Base-by-base conservation (phyloP, 2,797 vertebrate genomes). In the Oryzias sinensis region DNA sequence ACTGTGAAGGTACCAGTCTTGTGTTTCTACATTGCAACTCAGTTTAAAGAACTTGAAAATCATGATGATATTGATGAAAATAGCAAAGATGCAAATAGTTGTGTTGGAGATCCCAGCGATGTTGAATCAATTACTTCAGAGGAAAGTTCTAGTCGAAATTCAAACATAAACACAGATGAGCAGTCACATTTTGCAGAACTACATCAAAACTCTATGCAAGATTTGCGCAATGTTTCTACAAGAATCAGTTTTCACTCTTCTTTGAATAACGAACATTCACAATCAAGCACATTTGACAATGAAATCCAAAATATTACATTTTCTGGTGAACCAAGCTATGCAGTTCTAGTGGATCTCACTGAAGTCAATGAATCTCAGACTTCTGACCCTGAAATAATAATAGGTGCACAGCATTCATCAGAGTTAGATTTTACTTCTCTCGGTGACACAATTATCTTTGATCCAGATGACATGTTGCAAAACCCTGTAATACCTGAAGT, bases 401-500 rank as follows among this genome's bases (percentile, higher is more conserved):
- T 54, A 14, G 48, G 17, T 49, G n/a, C 27, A 16, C 43, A 56
- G 33, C 33, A 33, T 22, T 17, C 22, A 40, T 9, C 2, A 14
- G 8, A 61, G 40, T 46, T 40, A 53, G 49, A 40, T 27, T 6
- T 1, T 27, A 6, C 25, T 5, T 37, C 24, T 18, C 43, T 40
- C 54, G 41, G 27, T 40, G 25, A 47, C 52, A 56, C 47, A 51
- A 20, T 43, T 29, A 14, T 47, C 22, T 42, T 54, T 13, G 48
- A 22, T 14, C 6, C 43, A 47, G 48, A 49, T 53, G 41, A 27
- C 4, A 29, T 53, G 1, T 42, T 20, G 45, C 41, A 5, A 16
- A 41, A n/a, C 14, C 29, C 27, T 44, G 24, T 3, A 49, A 53
- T 49, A 37, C 49, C 49, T 57, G 66, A 58, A 27, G 53, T 22